Percentiles rank a stretch among this genome's conserved stretches.
Conservation (phyloP, 2,113 vertebrate genomes). For the Taurulus bubalis region DNA sequence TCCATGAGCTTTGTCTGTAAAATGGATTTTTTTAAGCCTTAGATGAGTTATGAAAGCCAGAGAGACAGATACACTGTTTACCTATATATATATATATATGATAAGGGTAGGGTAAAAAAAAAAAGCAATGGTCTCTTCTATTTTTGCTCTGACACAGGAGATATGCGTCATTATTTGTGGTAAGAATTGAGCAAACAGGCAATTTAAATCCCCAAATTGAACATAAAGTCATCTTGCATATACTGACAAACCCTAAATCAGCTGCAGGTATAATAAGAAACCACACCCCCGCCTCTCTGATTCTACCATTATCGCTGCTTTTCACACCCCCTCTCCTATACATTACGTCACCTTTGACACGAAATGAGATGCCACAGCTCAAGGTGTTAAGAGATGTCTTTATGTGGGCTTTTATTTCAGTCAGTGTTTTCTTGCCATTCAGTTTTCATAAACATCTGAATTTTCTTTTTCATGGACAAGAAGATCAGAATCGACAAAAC, state of each 20-base stretch:
- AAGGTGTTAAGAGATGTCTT: conserved; percentile 42
- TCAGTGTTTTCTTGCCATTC: conserved; percentile 5
- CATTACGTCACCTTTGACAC: conserved; percentile 71
- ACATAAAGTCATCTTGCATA: background rate
- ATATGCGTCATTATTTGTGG: background rate
- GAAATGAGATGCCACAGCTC: conserved; percentile 62
- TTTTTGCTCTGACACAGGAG: background rate
- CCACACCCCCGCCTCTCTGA: conserved; percentile 34
- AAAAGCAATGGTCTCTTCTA: background rate
- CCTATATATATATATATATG: background rate
- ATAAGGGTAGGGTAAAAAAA: background rate
- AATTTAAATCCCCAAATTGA: background rate
- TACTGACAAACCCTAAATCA: conserved; percentile 33
- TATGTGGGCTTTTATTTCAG: conserved; percentile 6
- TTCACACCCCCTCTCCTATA: conserved; percentile 58
- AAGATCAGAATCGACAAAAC: conserved; percentile 22
- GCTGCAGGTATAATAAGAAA: conserved; percentile 38
- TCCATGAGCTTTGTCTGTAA: conserved; percentile 47
- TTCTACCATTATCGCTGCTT: conserved; percentile 42
- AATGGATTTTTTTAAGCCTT: conserved; percentile 45
- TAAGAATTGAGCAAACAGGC: background rate
- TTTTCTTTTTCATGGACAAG: background rate
- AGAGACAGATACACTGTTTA: conserved; percentile 9
- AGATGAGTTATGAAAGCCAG: conserved; percentile 25
- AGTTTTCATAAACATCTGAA: conserved; percentile 4